Conservation (phyloP, 2,888 invertebrate genomes). For the Phengaris arion region DNA sequence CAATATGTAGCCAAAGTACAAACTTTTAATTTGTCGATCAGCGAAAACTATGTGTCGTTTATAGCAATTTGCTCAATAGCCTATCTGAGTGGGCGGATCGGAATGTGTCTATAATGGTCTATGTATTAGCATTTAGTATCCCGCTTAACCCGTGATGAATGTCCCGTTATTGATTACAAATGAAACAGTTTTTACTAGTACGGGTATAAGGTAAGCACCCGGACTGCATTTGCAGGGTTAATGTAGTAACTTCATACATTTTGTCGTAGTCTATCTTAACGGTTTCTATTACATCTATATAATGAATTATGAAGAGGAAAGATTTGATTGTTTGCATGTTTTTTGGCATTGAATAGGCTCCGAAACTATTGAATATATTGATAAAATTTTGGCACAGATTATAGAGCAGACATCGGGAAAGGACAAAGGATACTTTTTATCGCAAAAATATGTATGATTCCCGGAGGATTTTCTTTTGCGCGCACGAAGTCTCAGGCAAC, state of each 20-base stretch:
- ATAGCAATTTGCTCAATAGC: conserved; percentile 9
- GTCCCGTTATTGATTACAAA: conserved; percentile 20
- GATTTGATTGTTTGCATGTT: too few relatives aligned
- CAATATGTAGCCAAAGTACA: neutral
- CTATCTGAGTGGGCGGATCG: conserved; percentile 4
- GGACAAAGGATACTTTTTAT: too few relatives aligned
- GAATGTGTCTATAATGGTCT: conserved; percentile 13
- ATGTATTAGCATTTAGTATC: conserved; percentile 12
- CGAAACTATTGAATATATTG: too few relatives aligned
- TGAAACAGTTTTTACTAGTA: conserved; percentile 8
- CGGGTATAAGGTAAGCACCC: neutral
- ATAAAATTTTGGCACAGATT: too few relatives aligned
- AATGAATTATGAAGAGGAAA: too few relatives aligned
- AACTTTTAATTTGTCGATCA: neutral
- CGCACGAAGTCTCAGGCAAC: too few relatives aligned
- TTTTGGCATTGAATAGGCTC: too few relatives aligned
- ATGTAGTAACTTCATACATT: neutral
- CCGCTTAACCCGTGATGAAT: conserved; percentile 7
- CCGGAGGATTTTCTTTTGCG: too few relatives aligned
- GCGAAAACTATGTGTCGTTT: conserved; percentile 7
- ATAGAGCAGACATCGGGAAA: too few relatives aligned
- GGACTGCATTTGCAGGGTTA: neutral
- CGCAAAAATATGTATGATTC: too few relatives aligned
- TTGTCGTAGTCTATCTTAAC: neutral
- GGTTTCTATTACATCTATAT: too few relatives aligned